phyloP scores from a whole-genome alignment of 2,888 invertebrate species.

The Bruchidius siliquastri region DNA sequence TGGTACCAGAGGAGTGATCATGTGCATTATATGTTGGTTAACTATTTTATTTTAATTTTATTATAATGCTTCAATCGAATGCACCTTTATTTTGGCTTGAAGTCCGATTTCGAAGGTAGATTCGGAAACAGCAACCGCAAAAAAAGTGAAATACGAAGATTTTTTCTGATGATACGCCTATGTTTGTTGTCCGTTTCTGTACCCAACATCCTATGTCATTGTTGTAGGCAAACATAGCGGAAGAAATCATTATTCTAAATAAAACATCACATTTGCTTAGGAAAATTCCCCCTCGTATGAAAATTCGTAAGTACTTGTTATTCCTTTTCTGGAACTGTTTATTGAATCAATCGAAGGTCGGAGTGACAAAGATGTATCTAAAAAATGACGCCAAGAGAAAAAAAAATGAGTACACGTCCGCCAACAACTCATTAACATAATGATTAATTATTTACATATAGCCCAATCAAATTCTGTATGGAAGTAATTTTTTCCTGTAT shows the following conservation, averaged over 20 bases:
- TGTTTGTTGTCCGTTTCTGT: no score
- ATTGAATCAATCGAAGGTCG: not conserved
- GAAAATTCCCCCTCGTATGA: not conserved
- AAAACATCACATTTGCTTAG: not conserved
- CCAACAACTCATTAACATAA: not conserved
- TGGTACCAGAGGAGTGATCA: no score
- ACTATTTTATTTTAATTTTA: no score
- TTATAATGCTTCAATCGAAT: no score
- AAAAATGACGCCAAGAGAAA: not conserved
- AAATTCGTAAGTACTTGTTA: not conserved
- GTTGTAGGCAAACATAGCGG: not conserved
- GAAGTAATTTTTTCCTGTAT: no score
- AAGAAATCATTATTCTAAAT: not conserved
- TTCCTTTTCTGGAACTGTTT: not conserved
- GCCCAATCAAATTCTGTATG: not conserved
- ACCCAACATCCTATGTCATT: no score
- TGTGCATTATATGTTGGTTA: no score
- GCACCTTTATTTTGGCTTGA: no score
- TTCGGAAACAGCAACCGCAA: no score
- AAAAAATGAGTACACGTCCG: not conserved
- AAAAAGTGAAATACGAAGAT: no score
- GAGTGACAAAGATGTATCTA: not conserved
- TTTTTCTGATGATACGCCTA: no score
- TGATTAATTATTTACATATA: not conserved
- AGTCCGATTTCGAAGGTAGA: no score